These are phyloP conservation scores for Cylloceria caligata DNA, from an alignment of 2,888 invertebrate genomes.

Conservation along the genomic window DNA sequence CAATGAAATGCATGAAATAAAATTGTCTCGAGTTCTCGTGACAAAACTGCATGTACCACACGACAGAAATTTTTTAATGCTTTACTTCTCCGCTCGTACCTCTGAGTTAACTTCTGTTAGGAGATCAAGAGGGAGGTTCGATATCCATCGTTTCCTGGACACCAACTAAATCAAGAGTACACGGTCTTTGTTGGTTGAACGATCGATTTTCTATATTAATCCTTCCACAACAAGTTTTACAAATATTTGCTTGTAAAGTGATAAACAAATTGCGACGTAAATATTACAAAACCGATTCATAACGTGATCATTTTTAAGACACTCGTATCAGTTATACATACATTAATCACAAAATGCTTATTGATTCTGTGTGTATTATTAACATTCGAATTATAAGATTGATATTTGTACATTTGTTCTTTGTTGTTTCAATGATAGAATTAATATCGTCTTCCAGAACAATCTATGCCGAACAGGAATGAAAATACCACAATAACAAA, in stretches of 20 bases:
- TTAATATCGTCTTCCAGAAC: too few relatives aligned
- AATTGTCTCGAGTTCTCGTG: background rate
- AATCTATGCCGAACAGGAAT: too few relatives aligned
- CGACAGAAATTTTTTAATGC: background rate
- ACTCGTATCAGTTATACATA: background rate
- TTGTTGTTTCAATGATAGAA: too few relatives aligned
- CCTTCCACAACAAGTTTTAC: background rate
- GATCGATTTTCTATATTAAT: constrained; percentile 19
- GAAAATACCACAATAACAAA: too few relatives aligned
- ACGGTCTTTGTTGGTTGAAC: constrained; percentile 6
- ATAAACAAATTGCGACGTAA: background rate
- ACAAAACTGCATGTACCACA: background rate
- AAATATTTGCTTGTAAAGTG: constrained; percentile 13
- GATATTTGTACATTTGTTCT: too few relatives aligned
- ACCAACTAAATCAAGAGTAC: constrained; percentile 13
- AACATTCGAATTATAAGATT: background rate
- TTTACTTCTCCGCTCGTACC: background rate
- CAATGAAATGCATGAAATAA: background rate
- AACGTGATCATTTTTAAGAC: background rate
- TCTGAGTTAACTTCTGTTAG: background rate
- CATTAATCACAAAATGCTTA: background rate
- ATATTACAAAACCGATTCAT: background rate
- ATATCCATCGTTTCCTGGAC: constrained; percentile 1
- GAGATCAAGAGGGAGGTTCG: constrained; percentile 11
- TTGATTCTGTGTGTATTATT: background rate